Base-by-base conservation (phyloP, 2,888 invertebrate genomes). In the Drosophila meridiana region DNA sequence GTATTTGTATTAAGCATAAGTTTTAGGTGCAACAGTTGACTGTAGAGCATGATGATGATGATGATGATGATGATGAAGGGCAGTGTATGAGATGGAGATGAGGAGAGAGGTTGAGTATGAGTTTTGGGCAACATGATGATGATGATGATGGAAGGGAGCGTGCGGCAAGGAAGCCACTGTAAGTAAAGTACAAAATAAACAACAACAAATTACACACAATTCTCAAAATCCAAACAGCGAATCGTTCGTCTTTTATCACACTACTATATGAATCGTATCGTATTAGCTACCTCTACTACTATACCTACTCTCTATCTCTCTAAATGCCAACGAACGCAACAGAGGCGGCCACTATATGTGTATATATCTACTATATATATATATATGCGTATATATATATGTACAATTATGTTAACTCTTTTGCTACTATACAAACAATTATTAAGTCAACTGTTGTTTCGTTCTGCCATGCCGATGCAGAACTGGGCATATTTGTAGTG, bases 121-220 rank as follows among this genome's bases (percentile, higher is more conserved):
- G 48, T 30, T 30, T 8, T 53, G 63, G 56, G 48, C 69, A 48
- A 36, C 30, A 26, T 43, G 50, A 45, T 38, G 47, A 40, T 14
- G 40, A 14, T 40, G 40, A 40, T 40, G 40, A 40, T 14, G n/a
- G 42, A 42, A 6, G 26, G 45, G 64, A 80, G 52, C 86, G 90
- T 78, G 90, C 90, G 91, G 91, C 91, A 92, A 80, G 90, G 82
- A 90, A 83, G 91, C 92, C 87, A 87, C 90, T 91, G 91, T 92
- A 92, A 92, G 91, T 91, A 91, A 77, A 84, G 92, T 91, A 91
- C 77, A 83, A 91, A 75, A 75, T 82, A 66, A 63, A 73, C 36
- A 30, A 47, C 42, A 47, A 59, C 28, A 45, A 34, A 52, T 34
- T 34, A 76, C 32, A 78, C 78, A 76, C 76, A 65, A 64, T 64